Base-by-base conservation (phyloP, 2,113 vertebrate genomes). In the Ptyas mucosa region DNA sequence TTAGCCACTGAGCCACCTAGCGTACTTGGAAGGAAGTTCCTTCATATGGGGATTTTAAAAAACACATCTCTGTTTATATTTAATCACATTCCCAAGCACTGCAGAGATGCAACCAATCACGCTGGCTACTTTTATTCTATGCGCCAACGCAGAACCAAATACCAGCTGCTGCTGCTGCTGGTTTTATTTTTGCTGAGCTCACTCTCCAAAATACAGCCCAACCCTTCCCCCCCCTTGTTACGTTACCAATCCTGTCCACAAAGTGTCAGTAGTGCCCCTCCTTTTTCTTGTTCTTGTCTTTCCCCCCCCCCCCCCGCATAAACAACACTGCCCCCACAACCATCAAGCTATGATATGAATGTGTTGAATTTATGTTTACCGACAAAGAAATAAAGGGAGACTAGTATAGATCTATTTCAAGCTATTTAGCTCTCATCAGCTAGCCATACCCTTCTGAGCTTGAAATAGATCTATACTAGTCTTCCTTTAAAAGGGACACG, bases 261-360 rank as follows among this genome's bases (percentile, higher is more conserved):
- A 95, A 96, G 75, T 95, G 96, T 95, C 96, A 93, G 92, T 95
- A 87, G 92, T 91, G 87, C 94, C 64, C 14, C 92, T 51, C 53
- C 1, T 29, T 54, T 94, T 3, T 34, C 10, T 39, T 34, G 9
- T 8, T 39, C 4, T 85, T 18, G 23, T 8, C 4, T 23, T 18
- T 20, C 20, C 5, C 20, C 15, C 15, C 11, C 11, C 15, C 8
- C 11, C 55, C 39, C 46, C 6, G 23, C 12, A 8, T 85, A 75
- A 10, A 24, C 53, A 81, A 53, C 20, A 49, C 20, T 58, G 9
- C 23, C 9, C 9, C 5, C 6, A 23, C 34, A 75, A 18, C 20
- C 57, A 18, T 86, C 52, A 21, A 51, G n/a, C 57, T 11, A 18
- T 61, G 34, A 21, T 26, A 20, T 26, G 43, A 49, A 46, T 46